These are phyloP conservation scores for Mycalesis mineus DNA, from an alignment of 2,888 invertebrate genomes.

Conservation along the genomic window DNA sequence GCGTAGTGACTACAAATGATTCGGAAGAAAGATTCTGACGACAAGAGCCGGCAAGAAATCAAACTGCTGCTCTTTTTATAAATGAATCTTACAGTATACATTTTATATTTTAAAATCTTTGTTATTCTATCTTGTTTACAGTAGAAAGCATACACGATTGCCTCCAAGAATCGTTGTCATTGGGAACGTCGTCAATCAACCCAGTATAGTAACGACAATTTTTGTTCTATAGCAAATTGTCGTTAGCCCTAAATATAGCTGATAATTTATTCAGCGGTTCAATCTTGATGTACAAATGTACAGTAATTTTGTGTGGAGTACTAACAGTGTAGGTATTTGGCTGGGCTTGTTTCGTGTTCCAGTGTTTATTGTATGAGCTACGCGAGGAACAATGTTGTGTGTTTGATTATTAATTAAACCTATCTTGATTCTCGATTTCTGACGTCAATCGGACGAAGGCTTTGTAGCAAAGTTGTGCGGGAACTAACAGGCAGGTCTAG, in stretches of 20 bases:
- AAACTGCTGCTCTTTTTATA: too few relatives aligned
- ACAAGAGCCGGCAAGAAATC: too few relatives aligned
- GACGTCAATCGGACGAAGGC: neutral
- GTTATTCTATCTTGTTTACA: too few relatives aligned
- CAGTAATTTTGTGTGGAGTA: neutral
- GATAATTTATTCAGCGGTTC: neutral
- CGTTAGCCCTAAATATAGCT: neutral
- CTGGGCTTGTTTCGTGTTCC: neutral
- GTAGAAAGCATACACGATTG: too few relatives aligned
- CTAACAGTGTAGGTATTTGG: neutral
- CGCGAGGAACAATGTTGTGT: neutral
- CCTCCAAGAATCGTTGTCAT: too few relatives aligned
- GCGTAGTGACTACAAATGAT: too few relatives aligned
- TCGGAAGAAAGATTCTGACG: too few relatives aligned
- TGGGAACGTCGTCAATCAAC: too few relatives aligned
- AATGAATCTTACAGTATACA: too few relatives aligned
- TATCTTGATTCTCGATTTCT: neutral
- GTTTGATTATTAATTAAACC: neutral
- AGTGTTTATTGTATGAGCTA: neutral
- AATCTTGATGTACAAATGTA: neutral
- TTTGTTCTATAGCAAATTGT: too few relatives aligned
- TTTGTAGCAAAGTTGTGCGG: neutral
- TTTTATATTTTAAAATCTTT: too few relatives aligned
- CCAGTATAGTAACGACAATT: too few relatives aligned
- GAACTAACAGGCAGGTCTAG: neutral